Base-by-base conservation (phyloP, 2,113 vertebrate species). In the Pleuronectes platessa region DNA sequence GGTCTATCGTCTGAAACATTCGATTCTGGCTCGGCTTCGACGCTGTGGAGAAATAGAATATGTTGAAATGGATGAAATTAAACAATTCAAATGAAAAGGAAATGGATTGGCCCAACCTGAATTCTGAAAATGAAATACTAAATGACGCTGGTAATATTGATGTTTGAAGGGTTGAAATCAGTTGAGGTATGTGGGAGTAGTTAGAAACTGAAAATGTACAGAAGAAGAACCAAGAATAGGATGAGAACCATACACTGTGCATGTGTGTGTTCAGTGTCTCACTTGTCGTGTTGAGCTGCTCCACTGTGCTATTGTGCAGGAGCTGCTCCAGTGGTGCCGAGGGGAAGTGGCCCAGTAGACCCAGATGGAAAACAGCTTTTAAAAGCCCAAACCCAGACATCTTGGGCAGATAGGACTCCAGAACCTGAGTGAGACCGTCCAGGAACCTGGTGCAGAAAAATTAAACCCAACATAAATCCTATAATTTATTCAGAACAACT, bases 311-410 rank as follows among this genome's bases (percentile, higher is more conserved):
- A 11, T 90, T 89, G 26, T 94, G 88, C 31, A 98, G 92, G 67
- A 99, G 94, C 13, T 92, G 92, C 81, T 96, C 87, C 85, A 98
- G 74, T 1, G 88, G 84, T 4, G 21, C 76, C 10, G 88, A 13
- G 20, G 96, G 96, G 65, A 97, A 95, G 83, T 94, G 94, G 51
- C 94, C 95, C 88, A 97, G 81, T n/a, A 95, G 0, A 76, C 94
- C 95, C 45, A 98, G 92, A 1, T 72, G 88, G 86, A 83, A 94
- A 17, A 94, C 81, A 1, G 88, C 88, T 74, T 64, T 94, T 73
- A 98, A 78, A 5, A 98, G 90, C 1, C 93, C 90, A 9, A 53
- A 54, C 12, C 37, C 71, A 20, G 94, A 85, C 79, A 98, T 93
- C 65, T 90, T 90, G 73, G 91, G 86, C 5, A 97, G 94, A 73